Evolutionary conservation across 2,797 vertebrate genomes (phyloP), one percentile per base, ranked within the genome.

Genomic region (Diplodus sargus): DNA sequence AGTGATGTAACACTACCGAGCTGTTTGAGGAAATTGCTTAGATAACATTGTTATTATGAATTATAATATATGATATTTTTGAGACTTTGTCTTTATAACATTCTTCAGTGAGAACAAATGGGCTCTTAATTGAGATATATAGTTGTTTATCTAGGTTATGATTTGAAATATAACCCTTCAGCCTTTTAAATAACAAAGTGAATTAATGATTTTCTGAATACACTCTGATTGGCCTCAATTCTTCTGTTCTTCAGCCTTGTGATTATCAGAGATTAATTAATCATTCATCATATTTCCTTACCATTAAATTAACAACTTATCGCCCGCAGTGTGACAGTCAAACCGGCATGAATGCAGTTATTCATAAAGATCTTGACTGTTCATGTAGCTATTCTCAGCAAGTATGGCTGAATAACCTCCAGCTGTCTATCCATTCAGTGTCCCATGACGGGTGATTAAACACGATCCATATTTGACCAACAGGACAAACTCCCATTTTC

Each of bases 381-480:
- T 60, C 22, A 52, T 81, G 70, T 79, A 78, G 82, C 74, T 74
- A 49, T 60, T 66, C 63, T 75, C 69, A 76, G 67, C 78, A 68
- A 85, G 67, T 78, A 61, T 70, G 18, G 47, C 22, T 74, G 58
- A 72, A 79, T 64, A 77, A 84, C 81, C 60, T 2, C 0, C 45
- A 78, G 72, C 76, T 66, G 59, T 85, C 79, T 70, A 66, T 85
- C 66, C 67, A 59, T 75, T 79, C 79, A 83, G 68, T 3, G 59
- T 66, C 54, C 23, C 57, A 67, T 66, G 75, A 77, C 25, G 60
- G 82, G 64, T 85, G 81, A 89, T 90, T 85, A 79, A 86, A 17
- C 73, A 80, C 25, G 10, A 86, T 73, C 73, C 58, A 57, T 79
- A 48, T 79, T 74, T 78, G 48, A 79, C 77, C 85, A 84, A 53